Percentiles rank a stretch among this genome's conserved stretches.
Evolutionary conservation across 2,797 vertebrate genomes (phyloP).

Genomic region (Gymnopithys bicolor): DNA sequence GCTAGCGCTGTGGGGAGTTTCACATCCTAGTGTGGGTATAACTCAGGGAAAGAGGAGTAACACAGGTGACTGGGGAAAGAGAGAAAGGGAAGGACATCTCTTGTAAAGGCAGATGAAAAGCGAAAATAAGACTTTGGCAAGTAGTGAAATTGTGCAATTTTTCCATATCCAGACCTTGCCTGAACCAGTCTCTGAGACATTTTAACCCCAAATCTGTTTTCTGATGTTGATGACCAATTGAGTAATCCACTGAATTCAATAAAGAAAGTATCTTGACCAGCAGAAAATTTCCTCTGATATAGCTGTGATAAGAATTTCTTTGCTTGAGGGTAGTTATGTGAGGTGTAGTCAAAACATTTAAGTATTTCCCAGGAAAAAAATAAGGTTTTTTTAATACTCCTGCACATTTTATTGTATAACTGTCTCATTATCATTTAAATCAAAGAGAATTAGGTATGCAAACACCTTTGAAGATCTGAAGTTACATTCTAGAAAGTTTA

Average conservation of each 20-base stretch:
- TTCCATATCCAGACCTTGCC: not conserved
- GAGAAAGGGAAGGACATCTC: not conserved
- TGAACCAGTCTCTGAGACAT: rapidly evolving
- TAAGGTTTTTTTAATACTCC: not conserved
- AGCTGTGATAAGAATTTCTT: not conserved
- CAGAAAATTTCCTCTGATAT: not conserved
- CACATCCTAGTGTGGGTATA: rapidly evolving
- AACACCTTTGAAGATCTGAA: not conserved
- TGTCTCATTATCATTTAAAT: not conserved
- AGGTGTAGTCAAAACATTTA: not conserved
- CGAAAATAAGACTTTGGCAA: not conserved
- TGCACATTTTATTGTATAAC: not conserved
- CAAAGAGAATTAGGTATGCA: not conserved
- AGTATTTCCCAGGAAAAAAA: not conserved
- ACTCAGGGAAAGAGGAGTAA: not conserved
- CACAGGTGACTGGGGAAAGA: not conserved
- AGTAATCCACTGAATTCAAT: not conserved
- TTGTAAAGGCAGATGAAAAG: not conserved
- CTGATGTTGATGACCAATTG: not conserved
- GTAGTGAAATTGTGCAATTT: not conserved
- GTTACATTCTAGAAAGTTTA: not conserved
- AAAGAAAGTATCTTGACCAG: not conserved
- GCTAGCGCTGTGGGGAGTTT: rapidly evolving
- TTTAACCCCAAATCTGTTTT: not conserved
- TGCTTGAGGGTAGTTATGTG: not conserved